Base-by-base conservation (phyloP, 2,888 invertebrate species). In the Boloria euphrosyne region DNA sequence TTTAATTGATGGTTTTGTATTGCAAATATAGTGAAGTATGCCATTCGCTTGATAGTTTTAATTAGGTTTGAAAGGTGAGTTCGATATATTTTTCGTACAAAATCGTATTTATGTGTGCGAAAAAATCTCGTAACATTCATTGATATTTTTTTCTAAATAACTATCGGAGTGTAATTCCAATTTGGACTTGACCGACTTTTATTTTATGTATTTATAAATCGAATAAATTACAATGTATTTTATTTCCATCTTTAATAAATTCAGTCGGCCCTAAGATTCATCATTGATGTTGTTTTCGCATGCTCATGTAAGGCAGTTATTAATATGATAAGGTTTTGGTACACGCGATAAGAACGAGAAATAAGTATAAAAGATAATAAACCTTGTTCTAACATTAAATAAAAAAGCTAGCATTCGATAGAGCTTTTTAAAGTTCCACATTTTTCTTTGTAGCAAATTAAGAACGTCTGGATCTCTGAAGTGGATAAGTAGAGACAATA, bases 401-500 rank as follows among this genome's bases (percentile, higher is more conserved):
- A 6, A 57, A 57, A 46, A 22, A 46, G 44, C 5, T 46, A 57
- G 44, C 46, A 57, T 57, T 57, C 27, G 57, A 46, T 57, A 22
- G 27, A 57, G 57, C 57, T 57, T 57, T 53, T 57, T 57, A 57
- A 57, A 57, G 18, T 18, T 18, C 7, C 49, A 59, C 49, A 59
- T 49, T 49, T 59, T 50, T 50, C 49, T 59, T 59, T 14, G 49
- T 49, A 59, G 59, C 59, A 59, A 59, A 59, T 59, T 59, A 59
- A 59, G 31, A 59, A 49, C 49, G 49, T 59, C 59, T 59, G 59
- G 31, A 59, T 59, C 49, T 50, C 59, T 49, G 49, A 59, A 59
- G 59, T 59, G 59, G 59, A 59, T 59, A 59, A 59, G 49, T 59
- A 59, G 59, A 47, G 59, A 59, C 59, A 59, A 59, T 49, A 59